Evolutionary conservation across 2,113 vertebrate species (phyloP), one percentile per base, ranked within the genome.

Genomic region (Myocastor coypus): DNA sequence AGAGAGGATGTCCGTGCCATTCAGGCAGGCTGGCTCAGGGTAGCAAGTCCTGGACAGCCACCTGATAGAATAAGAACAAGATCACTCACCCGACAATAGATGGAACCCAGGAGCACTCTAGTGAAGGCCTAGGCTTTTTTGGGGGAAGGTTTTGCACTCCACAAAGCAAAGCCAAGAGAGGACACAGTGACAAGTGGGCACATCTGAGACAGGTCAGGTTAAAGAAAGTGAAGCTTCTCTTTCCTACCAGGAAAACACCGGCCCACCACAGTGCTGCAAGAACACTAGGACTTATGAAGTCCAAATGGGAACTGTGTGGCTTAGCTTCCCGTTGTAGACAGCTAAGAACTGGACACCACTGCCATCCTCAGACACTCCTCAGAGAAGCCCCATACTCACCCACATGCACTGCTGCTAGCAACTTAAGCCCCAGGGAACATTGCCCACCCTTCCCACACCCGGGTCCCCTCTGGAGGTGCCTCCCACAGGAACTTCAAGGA

Each of bases 11-110:
- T 0, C 11, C 52, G 11, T 17, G 8, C 28, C 16, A 42, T 5
- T 5, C 13, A 63, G 24, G 59, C 40, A 24, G 71, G 42, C 34
- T 5, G 52, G 78, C 64, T 84, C 32, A n/a, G 6, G 16, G 66
- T 69, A 16, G 66, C 66, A 69, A n/a, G 66, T 19, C 16, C 66
- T 69, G 66, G 32, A 19, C 16, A 17, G 24, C 50, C 34, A 59
- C 42, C 77, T 14, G 28, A 77, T 64, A 7, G 3, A 52, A 46
- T 0, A 26, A 0, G 19, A 37, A 28, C 7, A 52, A 55, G 55
- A 13, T n/a, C 34, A 11, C 1, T 8, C 34, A 81, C 0, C 2
- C 5, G 22, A 59, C 82, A 32, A 59, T 0, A 57, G n/a, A n/a
- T 4, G 0, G 1, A 26, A 30, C 66, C 28, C 0, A 26, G 71